Evolutionary conservation across 2,888 invertebrate genomes (phyloP), one percentile per base, ranked within the genome.

Genomic region (Gibbula magus): DNA sequence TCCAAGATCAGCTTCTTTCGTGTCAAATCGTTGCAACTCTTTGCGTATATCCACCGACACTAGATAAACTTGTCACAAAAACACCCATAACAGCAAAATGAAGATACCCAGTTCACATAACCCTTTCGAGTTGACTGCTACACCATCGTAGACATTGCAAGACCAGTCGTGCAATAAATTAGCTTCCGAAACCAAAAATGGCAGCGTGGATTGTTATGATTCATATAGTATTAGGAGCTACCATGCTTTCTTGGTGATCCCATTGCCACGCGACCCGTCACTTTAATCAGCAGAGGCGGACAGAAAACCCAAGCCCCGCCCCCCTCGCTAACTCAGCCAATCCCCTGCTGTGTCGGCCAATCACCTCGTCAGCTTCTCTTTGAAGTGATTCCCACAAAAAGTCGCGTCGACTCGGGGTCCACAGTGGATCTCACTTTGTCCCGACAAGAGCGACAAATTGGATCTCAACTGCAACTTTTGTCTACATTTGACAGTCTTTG

Each of bases 261-360:
- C 54, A 18, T 67, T 56, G 80, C 78, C 82, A 82, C 82, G 82
- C 82, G 80, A 82, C 78, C 54, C 73, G 76, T 82, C 82, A 82
- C 70, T 79, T 80, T 70, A 70, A 70, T 67, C 77, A 70, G 51
- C 22, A 51, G 78, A 78, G 67, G 78, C 73, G 78, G 78, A 73
- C 53, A 22, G 67, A 67, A 53, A 73, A 78, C 51, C 70, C 52
- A 25, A 29, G 73, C 70, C 52, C 78, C 78, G 54, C 66, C 66
- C 67, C 32, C 78, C 51, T 54, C 54, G 7, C 78, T 75, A 32
- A 16, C 22, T 16, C 18, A 35, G 54, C 75, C 75, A 75, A 75
- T 75, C 75, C n/a, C 75, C 75, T 54, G 75, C 75, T 75, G 75
- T 18, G 52, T 25, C 53, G 32, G 32, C 32, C 75, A 75, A 54